Evolutionary conservation across 2,113 vertebrate genomes (phyloP).

Genomic region (Paralichthys olivaceus): DNA sequence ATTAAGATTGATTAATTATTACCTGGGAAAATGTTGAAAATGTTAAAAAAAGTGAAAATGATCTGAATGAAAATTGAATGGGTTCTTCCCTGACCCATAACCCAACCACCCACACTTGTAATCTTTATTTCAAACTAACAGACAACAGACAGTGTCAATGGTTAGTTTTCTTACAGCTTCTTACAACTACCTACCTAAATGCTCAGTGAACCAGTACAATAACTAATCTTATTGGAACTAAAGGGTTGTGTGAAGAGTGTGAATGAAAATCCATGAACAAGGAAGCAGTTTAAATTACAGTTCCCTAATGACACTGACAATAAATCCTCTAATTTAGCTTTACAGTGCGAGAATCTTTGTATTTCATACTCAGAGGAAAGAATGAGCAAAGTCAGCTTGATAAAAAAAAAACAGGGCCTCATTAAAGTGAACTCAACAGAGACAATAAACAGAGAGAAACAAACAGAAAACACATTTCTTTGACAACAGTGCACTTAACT

Average conservation of each 20-base stretch:
- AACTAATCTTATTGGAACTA: background rate
- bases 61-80: no score
- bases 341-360: background rate
- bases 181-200: no score
- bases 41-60: no score
- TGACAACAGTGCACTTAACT: conserved; percentile 17
- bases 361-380: background rate
- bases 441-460: conserved; percentile 7
- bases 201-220: background rate
- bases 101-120: background rate
- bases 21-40: no score
- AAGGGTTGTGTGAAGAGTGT: background rate
- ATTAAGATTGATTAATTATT: no score
- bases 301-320: background rate
- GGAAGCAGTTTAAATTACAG: background rate
- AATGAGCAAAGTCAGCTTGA: background rate
- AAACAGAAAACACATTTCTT: conserved; percentile 8
- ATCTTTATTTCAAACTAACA: no score
- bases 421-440: conserved; percentile 10
- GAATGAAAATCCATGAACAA: background rate
- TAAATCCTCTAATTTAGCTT: conserved; percentile 1
- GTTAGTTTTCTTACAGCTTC: no score
- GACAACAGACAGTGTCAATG: no score
- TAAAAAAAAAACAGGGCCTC: conserved; percentile 6
- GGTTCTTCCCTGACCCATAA: no score